These are phyloP conservation scores for Rhingia rostrata DNA, from an alignment of 2,888 invertebrate species.

Conservation along the genomic window DNA sequence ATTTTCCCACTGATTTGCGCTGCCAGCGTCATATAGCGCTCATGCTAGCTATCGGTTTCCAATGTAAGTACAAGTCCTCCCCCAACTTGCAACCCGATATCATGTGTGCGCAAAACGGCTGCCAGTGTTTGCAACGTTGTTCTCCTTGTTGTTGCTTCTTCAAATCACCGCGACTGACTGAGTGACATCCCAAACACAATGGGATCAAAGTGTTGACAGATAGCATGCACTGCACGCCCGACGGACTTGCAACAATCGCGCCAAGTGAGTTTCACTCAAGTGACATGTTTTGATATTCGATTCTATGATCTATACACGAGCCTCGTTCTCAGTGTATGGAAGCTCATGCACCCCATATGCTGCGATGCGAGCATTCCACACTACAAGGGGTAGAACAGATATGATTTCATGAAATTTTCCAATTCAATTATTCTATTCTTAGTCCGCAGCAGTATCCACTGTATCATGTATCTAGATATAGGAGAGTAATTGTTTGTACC, in stretches of 20 bases:
- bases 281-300: conserved; percentile 49
- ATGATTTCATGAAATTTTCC: conserved; percentile 45
- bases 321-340: neutral
- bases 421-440: conserved; percentile 24
- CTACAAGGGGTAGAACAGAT: neutral
- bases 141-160: conserved; percentile 33
- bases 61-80: conserved; percentile 40
- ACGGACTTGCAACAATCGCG: conserved; percentile 41
- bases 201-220: conserved; percentile 32
- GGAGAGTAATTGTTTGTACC: conserved; percentile 10
- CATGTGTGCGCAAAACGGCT: conserved; percentile 60
- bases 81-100: conserved; percentile 64
- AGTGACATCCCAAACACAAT: conserved; percentile 28
- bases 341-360: conserved; percentile 5
- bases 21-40: neutral
- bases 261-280: conserved; percentile 58
- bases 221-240: conserved; percentile 62
- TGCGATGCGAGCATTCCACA: neutral
- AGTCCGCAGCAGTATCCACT: neutral
- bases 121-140: conserved; percentile 24
- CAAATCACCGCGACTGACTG: conserved; percentile 27
- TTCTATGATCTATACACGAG: neutral
- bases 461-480: neutral
- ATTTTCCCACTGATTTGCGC: conserved; percentile 44
- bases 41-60: neutral